Evolutionary conservation across 2,797 vertebrate genomes (phyloP).

Genomic region (Schizopygopsis malacanthus): DNA sequence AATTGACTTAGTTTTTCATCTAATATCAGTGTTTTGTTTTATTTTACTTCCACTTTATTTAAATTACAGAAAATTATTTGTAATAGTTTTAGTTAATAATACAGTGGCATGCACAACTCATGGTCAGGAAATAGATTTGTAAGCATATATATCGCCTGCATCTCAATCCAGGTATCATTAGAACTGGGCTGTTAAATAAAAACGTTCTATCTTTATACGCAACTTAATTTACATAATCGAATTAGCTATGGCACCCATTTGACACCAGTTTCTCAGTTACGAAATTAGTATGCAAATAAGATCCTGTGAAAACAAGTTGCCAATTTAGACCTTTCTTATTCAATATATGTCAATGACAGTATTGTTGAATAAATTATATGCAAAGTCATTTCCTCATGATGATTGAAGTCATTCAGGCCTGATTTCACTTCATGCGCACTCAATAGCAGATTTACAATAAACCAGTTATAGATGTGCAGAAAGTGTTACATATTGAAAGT

Average conservation of each 20-base stretch:
- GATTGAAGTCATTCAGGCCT: slow-evolving; percentile 6
- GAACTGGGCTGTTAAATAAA: slow-evolving; percentile 9
- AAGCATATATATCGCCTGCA: not conserved
- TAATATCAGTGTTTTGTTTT: not conserved
- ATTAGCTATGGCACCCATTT: slow-evolving; percentile 16
- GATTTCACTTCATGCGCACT: not conserved
- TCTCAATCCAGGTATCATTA: slow-evolving; percentile 4
- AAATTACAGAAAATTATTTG: not conserved
- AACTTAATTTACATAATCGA: slow-evolving; percentile 43
- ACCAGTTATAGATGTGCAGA: not conserved
- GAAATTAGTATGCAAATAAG: slow-evolving; percentile 48
- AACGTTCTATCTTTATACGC: slow-evolving; percentile 25
- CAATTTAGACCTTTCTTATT: slow-evolving; percentile 36
- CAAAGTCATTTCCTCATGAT: slow-evolving; percentile 20
- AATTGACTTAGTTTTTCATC: not conserved
- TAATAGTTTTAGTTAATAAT: not conserved
- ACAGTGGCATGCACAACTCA: too few relatives aligned
- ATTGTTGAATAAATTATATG: slow-evolving; percentile 21
- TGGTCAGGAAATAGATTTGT: not conserved
- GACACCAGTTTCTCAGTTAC: slow-evolving; percentile 29
- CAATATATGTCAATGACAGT: slow-evolving; percentile 19
- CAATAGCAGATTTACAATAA: not conserved
- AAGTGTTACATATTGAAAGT: not conserved
- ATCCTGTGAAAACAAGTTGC: slow-evolving; percentile 30
- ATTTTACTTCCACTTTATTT: not conserved